phyloP scores from a whole-genome alignment of 2,888 invertebrate genomes.

The Eucera pruinosa region DNA sequence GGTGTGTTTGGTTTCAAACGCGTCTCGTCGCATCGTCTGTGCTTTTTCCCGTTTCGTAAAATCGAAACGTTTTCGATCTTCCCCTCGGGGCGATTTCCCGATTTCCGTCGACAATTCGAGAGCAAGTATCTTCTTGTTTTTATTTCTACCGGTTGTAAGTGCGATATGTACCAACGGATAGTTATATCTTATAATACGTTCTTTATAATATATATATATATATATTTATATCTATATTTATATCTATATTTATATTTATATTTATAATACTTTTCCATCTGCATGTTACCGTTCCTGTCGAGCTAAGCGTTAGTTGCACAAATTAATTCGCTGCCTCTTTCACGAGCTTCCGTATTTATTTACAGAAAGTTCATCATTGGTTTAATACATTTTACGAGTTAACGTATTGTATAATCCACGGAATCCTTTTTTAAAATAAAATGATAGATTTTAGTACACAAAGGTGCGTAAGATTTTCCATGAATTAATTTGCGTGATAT shows the following conservation, averaged over 20 bases:
- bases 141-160: constrained; percentile 53
- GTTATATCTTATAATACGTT: constrained; percentile 59
- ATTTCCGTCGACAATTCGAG: constrained; percentile 32
- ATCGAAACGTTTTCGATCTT: constrained; percentile 39
- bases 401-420: too few relatives aligned
- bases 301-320: too few relatives aligned
- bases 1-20: background rate
- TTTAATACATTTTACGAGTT: too few relatives aligned
- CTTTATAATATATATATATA: constrained; percentile 54
- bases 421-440: too few relatives aligned
- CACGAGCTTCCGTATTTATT: too few relatives aligned
- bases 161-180: constrained; percentile 80
- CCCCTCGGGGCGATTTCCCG: constrained; percentile 19
- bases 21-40: background rate
- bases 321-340: too few relatives aligned
- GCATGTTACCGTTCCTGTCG: constrained; percentile 39
- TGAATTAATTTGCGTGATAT: too few relatives aligned
- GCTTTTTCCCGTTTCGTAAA: background rate
- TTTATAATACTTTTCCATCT: constrained; percentile 62
- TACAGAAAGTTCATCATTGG: too few relatives aligned
- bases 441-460: too few relatives aligned
- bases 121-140: constrained; percentile 10
- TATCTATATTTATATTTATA: constrained; percentile 59
- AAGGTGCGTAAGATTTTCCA: too few relatives aligned
- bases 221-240: constrained; percentile 58